Conservation (phyloP, 2,888 invertebrate genomes). For the Eulithis prunata region DNA sequence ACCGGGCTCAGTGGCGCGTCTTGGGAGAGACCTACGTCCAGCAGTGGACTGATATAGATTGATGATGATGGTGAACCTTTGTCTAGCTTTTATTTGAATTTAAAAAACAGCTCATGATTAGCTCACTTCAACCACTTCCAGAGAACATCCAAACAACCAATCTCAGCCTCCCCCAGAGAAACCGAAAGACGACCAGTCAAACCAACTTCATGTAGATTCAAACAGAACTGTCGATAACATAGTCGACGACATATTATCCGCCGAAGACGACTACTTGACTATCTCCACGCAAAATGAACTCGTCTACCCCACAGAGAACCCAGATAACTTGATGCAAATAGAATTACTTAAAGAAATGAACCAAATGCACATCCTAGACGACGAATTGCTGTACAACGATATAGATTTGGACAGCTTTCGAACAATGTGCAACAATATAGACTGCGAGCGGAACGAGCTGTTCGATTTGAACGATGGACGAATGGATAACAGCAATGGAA, state of each 20-base stretch:
- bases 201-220: constrained; percentile 42
- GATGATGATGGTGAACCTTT: too few relatives aligned
- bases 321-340: constrained; percentile 72
- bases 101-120: too few relatives aligned
- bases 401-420: constrained; percentile 75
- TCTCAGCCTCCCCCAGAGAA: constrained; percentile 40
- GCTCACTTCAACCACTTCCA: constrained; percentile 37
- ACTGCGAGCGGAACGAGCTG: constrained; percentile 64
- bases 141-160: constrained; percentile 57
- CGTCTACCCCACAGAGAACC: constrained; percentile 53
- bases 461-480: constrained; percentile 67
- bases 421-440: constrained; percentile 68
- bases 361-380: constrained; percentile 70
- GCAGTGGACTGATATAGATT: too few relatives aligned
- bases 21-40: too few relatives aligned
- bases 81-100: too few relatives aligned
- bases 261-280: constrained; percentile 75
- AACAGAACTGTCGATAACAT: constrained; percentile 71
- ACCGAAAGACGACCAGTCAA: constrained; percentile 51
- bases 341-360: constrained; percentile 76
- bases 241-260: constrained; percentile 76
- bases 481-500: constrained; percentile 51
- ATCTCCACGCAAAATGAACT: constrained; percentile 60
- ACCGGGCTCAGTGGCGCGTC: too few relatives aligned
- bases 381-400: constrained; percentile 74